Evolutionary conservation across 2,888 invertebrate species (phyloP), one percentile per base, ranked within the genome.

Genomic region (Stegophylla sp.): DNA sequence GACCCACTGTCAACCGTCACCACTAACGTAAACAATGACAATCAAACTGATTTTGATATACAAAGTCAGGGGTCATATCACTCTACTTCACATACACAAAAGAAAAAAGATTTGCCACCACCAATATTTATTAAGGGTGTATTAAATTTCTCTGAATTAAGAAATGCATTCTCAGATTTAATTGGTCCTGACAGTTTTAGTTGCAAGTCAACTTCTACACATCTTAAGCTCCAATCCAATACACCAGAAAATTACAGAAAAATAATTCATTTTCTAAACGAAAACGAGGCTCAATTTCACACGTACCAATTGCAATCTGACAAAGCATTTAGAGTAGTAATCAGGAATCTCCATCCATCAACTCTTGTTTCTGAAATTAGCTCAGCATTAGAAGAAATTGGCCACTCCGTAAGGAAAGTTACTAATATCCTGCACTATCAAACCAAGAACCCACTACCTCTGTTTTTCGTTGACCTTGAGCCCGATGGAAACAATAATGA

Each of bases 91-190:
- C 4, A n/a, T 0, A 45, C 66, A 45, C 2, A 69, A 3, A 23
- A 17, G 17, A 69, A 59, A 66, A 51, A 28, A 17, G 0, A 69
- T 69, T 48, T 69, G n/a, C 12, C 51, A 48, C 28, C n/a, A 51
- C 17, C 28, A 10, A 69, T 51, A 26, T 48, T 51, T 17, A n/a
- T 69, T 26, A 51, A 69, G 10, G n/a, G 28, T 20, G 48, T 17
- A 28, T 48, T 51, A 17, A 26, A 51, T 10, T 69, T 51, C n/a
- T 51, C n/a, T 48, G 12, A 69, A 48, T 13, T 69, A 69, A 48
- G 51, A 48, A 51, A 48, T 15, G 1, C 17, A 45, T 48, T 69
- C 13, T 9, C 23, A n/a, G 23, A 59, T 13, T 9, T 23, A 26
- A 51, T 45, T n/a, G n/a, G 28, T 26, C 48, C 26, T 2, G n/a